Evolutionary conservation across 2,888 invertebrate species (phyloP), one percentile per base, ranked within the genome.

Genomic region (Panopea generosa): DNA sequence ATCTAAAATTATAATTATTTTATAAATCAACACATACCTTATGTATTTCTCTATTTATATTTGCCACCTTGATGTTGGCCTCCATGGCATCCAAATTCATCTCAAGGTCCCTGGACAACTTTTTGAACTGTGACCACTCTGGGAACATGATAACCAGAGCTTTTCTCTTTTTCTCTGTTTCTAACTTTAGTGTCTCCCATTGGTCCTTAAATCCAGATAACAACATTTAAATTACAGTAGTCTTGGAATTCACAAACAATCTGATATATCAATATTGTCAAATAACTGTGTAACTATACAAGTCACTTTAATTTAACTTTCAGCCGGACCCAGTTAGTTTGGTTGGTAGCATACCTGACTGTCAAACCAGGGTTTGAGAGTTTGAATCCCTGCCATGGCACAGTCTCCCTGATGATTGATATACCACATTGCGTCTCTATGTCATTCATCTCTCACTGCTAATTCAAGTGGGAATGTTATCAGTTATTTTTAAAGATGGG

Each of bases 81-180:
- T 87, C 85, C 55, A 85, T 77, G 49, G 81, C 84, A 53, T 86
- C 86, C 22, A 88, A 66, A 72, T 83, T 85, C 45, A 84, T 77
- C 24, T 71, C 75, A 16, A 90, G 72, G 56, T 86, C 84, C 50
- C 84, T 77, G 0, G 73, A 60, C 26, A 82, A 72, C 24, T 67
- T 61, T 49, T 84, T 76, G 63, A 87, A 86, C 74, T 86, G 82
- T 33, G 83, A 71, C 87, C 87, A 88, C 38, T 78, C 68, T 6
- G 87, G 85, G n/a, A 83, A 81, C 18, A 86, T 74, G n/a, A 82
- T 77, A 45, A 83, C 77, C 52, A 89, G 66, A 2, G 71, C 70
- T 18, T 68, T 76, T 33, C 84, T 82, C 73, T 87, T 86, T 22
- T 59, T 77, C 22, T 85, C 87, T 2, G 84, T 79, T 57, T 84